Evolutionary conservation across 2,888 invertebrate species (phyloP), one percentile per base, ranked within the genome.

Genomic region (Charanyca ferruginea): DNA sequence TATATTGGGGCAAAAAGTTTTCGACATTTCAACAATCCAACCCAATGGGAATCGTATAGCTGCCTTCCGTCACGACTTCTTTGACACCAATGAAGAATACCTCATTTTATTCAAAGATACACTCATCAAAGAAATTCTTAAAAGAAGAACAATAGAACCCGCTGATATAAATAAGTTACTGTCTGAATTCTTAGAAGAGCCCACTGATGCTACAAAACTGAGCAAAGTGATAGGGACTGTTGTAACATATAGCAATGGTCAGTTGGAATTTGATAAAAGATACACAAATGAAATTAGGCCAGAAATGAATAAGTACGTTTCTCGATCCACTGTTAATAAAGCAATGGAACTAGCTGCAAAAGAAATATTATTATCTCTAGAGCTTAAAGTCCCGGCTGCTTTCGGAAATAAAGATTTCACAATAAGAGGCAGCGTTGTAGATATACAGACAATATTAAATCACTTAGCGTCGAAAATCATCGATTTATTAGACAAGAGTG

Each of bases 181-280:
- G 25, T 7, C 8, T 18, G 54, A 54, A 13, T 18, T 42, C 13
- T 8, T 18, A 13, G 25, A 11, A 13, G 18, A 42, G 0, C 18
- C 42, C 18, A 42, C n/a, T 18, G 42, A 54, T 18, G 42, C 5
- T 8, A 42, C 25, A 3, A 54, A 42, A 25, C 54, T 54, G 5
- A 54, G 54, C 18, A 42, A 42, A 42, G 25, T 54, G 18, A 54
- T 54, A 54, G 59, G 52, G 7, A 41, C 59, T 0, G 41, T 59
- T 59, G 0, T 59, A 28, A 28, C 20, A 25, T 28, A 20, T 25
- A 25, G 41, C 2, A 20, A 59, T 8, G 41, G 28, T 0, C 9
- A 8, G 3, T 16, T 28, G 1, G 42, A 42, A 42, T 42, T 9
- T 9, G 18, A 18, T 23, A 18, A 18, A 18, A 5, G 8, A 18